Evolutionary conservation across 1,140 invertebrate species (phyloP).

Genomic region (Drosophila ambigua): DNA sequence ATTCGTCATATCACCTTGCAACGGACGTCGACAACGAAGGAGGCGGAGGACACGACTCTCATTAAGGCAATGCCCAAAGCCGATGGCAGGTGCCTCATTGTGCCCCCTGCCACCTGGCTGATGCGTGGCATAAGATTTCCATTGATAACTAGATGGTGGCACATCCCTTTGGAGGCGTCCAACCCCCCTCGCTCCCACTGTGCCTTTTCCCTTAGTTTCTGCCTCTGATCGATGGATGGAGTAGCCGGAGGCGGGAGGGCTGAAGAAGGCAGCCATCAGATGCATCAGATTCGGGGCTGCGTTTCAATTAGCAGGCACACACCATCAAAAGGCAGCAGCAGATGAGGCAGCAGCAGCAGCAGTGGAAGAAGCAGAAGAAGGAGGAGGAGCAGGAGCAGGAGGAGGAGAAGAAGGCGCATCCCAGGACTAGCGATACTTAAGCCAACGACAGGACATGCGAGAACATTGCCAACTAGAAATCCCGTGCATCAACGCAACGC

Average conservation of each 20-base stretch:
- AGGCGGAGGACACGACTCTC: conserved; percentile 15
- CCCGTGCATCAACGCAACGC: conserved; percentile 4
- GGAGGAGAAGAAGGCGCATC: not conserved
- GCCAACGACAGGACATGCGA: conserved; percentile 36
- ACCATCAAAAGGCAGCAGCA: conserved; percentile 9
- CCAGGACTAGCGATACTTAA: conserved; percentile 53
- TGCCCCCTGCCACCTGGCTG: not conserved
- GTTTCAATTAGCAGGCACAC: conserved; percentile 50
- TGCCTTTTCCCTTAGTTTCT: not conserved
- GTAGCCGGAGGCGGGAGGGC: not conserved
- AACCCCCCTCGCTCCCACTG: not conserved
- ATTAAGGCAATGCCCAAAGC: conserved; percentile 68
- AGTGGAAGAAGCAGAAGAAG: not conserved
- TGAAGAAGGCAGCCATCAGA: conserved; percentile 14
- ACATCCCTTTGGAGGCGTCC: not conserved
- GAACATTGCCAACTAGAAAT: conserved; percentile 15
- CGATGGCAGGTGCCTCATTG: conserved; percentile 23
- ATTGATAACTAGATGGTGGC: conserved; percentile 32
- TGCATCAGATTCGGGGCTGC: conserved; percentile 48
- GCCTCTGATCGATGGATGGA: conserved; percentile 24
- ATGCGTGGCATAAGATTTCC: conserved; percentile 34
- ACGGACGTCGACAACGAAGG: no score
- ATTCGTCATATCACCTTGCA: conserved; percentile 80
- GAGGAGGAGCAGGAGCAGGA: conserved; percentile 6
- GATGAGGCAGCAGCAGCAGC: conserved; percentile 5